Evolutionary conservation across 2,888 invertebrate genomes (phyloP).

Genomic region (Ormyrus pomaceus): DNA sequence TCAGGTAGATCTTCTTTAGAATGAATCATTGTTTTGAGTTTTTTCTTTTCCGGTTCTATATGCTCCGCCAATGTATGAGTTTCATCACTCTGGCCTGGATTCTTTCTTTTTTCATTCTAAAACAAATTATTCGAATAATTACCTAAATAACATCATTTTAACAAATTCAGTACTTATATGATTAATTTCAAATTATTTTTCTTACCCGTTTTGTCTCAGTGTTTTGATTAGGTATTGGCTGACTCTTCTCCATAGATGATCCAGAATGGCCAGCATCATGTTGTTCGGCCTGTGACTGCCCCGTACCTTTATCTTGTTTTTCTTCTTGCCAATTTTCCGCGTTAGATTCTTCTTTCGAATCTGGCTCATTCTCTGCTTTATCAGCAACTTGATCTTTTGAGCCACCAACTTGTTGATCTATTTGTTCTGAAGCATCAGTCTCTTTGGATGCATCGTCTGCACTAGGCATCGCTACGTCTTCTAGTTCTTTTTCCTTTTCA

Average conservation of each 20-base stretch:
- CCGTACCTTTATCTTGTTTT: slow-evolving; percentile 81
- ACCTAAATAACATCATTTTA: no score
- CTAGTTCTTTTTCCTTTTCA: slow-evolving; percentile 60
- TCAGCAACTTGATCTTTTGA: slow-evolving; percentile 71
- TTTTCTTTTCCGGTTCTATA: slow-evolving; percentile 81
- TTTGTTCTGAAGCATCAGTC: slow-evolving; percentile 76
- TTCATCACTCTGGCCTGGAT: slow-evolving; percentile 86
- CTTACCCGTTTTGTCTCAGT: slow-evolving; percentile 73
- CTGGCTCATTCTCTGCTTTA: slow-evolving; percentile 23
- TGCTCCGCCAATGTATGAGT: slow-evolving; percentile 84
- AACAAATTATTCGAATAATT: not conserved
- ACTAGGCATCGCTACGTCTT: slow-evolving; percentile 67
- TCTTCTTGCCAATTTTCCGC: slow-evolving; percentile 55
- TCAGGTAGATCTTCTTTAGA: slow-evolving; percentile 76
- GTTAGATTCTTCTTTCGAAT: slow-evolving; percentile 38
- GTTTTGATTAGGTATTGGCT: slow-evolving; percentile 74
- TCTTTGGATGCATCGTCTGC: slow-evolving; percentile 71
- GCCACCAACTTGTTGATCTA: slow-evolving; percentile 74
- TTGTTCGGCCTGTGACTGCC: slow-evolving; percentile 86
- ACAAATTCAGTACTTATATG: no score
- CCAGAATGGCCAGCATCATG: slow-evolving; percentile 84
- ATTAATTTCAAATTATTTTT: slow-evolving; percentile 66
- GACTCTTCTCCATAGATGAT: slow-evolving; percentile 67
- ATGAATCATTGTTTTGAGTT: slow-evolving; percentile 79
- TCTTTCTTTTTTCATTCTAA: slow-evolving; percentile 79